These are phyloP conservation scores for Punctoribates punctum DNA, from an alignment of 2,888 invertebrate genomes.

Conservation along the genomic window DNA sequence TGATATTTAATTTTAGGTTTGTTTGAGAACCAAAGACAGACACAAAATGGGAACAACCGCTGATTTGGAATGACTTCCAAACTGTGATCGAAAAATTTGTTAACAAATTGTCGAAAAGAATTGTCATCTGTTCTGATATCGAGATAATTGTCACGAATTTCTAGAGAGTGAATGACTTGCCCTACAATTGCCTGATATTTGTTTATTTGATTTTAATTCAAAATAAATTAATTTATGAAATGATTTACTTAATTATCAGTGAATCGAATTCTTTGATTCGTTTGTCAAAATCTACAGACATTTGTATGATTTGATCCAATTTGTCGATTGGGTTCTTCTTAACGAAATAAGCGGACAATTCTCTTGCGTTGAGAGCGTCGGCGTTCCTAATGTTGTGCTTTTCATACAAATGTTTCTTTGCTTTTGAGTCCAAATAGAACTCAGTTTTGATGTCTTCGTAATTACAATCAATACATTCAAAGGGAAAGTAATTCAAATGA, in stretches of 20 bases:
- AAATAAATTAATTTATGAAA: no score
- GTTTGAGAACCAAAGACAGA: no score
- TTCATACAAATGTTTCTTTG: not conserved
- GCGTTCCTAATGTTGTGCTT: not conserved
- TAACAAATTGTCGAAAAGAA: no score
- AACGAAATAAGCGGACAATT: not conserved
- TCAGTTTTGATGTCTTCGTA: conserved; percentile 27
- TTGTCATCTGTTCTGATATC: no score
- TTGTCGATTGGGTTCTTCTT: not conserved
- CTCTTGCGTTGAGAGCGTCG: not conserved
- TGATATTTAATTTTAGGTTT: no score
- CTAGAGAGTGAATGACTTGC: no score
- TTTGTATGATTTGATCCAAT: not conserved
- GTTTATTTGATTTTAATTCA: no score
- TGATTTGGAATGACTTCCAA: no score
- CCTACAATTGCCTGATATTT: no score
- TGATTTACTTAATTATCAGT: not conserved
- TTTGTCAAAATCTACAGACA: not conserved
- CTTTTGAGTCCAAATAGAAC: conserved; percentile 6
- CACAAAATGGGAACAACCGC: no score
- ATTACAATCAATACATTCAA: conserved; percentile 26
- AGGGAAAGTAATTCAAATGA: conserved; percentile 8
- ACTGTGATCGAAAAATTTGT: no score
- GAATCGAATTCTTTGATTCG: not conserved
- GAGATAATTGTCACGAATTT: no score